phyloP scores from a whole-genome alignment of 2,797 vertebrate species.

The Phoeniculus purpureus region DNA sequence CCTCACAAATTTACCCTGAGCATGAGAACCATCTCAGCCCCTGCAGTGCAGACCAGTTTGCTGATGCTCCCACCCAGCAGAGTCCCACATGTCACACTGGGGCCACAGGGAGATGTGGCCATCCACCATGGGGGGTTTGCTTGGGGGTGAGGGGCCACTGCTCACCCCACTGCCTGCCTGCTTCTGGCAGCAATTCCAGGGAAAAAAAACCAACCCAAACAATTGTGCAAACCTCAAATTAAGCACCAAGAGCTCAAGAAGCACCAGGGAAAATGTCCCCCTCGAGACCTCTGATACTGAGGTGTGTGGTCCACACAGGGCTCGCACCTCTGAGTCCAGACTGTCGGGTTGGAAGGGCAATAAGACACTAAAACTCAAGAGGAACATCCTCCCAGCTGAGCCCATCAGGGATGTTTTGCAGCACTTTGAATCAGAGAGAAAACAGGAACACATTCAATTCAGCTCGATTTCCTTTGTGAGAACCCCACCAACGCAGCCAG shows the following conservation, averaged over 20 bases:
- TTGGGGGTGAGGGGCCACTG: rapidly evolving
- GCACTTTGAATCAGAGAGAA: neutral
- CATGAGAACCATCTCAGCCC: too few species aligned
- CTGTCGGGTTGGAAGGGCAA: neutral
- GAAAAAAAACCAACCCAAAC: neutral
- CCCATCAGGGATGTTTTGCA: neutral
- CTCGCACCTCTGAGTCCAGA: rapidly evolving
- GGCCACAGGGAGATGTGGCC: neutral
- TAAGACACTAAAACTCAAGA: neutral
- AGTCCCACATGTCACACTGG: too few species aligned
- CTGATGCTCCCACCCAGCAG: neutral
- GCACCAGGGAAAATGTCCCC: neutral
- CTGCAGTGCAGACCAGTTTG: neutral
- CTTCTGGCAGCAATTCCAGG: neutral
- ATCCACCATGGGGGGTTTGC: rapidly evolving
- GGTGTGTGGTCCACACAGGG: rapidly evolving
- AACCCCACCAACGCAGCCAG: neutral
- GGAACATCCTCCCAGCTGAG: neutral
- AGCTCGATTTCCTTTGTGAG: neutral
- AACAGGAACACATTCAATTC: neutral
- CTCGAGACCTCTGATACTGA: neutral
- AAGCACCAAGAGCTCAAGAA: neutral
- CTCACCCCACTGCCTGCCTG: rapidly evolving
- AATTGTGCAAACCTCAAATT: neutral
- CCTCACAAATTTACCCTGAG: neutral